These are phyloP conservation scores for Gastracanthus pulcherrimus DNA, from an alignment of 2,888 invertebrate genomes.

Conservation along the genomic window DNA sequence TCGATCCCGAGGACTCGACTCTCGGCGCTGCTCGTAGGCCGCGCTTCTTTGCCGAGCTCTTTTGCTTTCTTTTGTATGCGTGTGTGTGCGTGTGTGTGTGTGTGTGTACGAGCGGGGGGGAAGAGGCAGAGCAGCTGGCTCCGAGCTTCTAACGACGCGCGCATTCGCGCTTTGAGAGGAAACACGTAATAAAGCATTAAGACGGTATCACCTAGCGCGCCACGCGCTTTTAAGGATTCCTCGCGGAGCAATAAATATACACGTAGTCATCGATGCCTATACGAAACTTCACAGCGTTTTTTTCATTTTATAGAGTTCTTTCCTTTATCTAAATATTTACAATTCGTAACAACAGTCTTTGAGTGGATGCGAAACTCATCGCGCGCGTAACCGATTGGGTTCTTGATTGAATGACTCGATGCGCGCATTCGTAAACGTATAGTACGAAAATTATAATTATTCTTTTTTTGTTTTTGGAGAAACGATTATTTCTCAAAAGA, in stretches of 20 bases:
- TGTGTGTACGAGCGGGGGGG: neutral
- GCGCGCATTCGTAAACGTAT: too few species aligned
- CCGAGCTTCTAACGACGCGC: too few species aligned
- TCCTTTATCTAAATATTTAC: slow-evolving; percentile 43
- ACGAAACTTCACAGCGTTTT: slow-evolving; percentile 32
- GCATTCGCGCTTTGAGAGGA: neutral
- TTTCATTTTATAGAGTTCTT: neutral
- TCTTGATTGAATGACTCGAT: too few species aligned
- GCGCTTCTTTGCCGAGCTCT: neutral
- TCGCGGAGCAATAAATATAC: slow-evolving; percentile 27
- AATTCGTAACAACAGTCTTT: slow-evolving; percentile 30
- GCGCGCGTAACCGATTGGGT: neutral
- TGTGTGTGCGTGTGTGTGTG: neutral
- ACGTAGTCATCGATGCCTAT: slow-evolving; percentile 13
- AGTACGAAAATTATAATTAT: too few species aligned
- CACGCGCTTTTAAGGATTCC: neutral
- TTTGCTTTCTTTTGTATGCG: too few species aligned
- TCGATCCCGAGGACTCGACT: neutral
- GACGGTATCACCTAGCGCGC: neutral
- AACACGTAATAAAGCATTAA: too few species aligned
- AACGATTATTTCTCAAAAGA: too few species aligned
- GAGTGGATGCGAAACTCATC: neutral
- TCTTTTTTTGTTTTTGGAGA: too few species aligned
- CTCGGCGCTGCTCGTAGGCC: neutral
- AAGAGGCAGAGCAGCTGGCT: too few species aligned